Base-by-base conservation (phyloP, 2,797 vertebrate genomes). In the Rhinoraja longicauda region DNA sequence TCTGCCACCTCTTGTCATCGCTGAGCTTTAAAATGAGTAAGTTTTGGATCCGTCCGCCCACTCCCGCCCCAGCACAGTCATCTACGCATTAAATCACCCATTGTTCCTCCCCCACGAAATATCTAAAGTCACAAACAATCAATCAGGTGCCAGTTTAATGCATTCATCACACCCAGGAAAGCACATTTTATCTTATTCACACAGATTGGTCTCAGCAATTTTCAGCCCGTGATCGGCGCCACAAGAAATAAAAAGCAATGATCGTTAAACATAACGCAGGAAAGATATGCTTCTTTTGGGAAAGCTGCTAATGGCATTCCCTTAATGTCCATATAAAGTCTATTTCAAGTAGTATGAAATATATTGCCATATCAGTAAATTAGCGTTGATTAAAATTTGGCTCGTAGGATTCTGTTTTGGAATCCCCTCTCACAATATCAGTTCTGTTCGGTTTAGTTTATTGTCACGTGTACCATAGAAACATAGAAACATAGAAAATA, bases 91-190 rank as follows among this genome's bases (percentile, higher is more conserved):
- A 75, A 53, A 29, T 92, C 90, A 6, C 70, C 90, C 90, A 57
- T 32, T 70, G 24, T 15, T 92, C 13, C 53, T 92, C 90, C 57
- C 90, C 90, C 70, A 92, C 70, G 17, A 29, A 75, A 15, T 75
- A 75, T 72, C 67, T 72, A 8, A 73, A 72, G 39, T 92, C 90
- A 92, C 90, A 70, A 75, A 92, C 90, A 92, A n/a, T 92, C 88
- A 72, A 17, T 91, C 24, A 92, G 75, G 29, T 57, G 67, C 36
- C 90, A 92, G 12, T 73, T 92, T 75, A 53, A 92, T 75, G 53
- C 39, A 53, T 73, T 73, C 39, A 73, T 36, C 90, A 64, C 84
- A 9, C 62, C 6, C 62, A 88, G 6, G 3, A 36, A 64, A 36
- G 32, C n/a, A 24, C 17, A 1, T 36, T 53, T 29, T 45, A 75